Evolutionary conservation across 2,113 vertebrate genomes (phyloP).

Genomic region (Cichladusa arquata): DNA sequence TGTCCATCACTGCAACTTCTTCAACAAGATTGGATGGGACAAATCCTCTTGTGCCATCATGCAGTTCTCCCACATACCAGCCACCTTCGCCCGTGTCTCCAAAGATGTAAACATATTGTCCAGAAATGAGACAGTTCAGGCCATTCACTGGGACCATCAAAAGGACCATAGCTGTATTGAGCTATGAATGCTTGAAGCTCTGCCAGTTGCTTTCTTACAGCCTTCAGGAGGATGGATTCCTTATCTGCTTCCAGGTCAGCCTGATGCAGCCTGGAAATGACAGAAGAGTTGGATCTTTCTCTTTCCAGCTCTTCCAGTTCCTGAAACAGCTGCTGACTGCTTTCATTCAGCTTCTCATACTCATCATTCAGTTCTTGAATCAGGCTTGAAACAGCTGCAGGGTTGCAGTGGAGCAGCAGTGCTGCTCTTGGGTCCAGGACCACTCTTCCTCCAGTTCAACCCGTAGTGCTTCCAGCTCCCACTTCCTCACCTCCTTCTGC

Average conservation of each 20-base stretch:
- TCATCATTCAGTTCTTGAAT: not conserved
- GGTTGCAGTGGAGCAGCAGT: not conserved
- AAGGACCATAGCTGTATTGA: not conserved
- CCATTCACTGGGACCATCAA: not conserved
- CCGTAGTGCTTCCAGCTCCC: not conserved
- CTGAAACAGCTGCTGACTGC: not conserved
- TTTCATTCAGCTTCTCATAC: not conserved
- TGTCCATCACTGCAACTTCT: not conserved
- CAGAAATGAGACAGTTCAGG: not conserved
- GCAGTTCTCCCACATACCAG: not conserved
- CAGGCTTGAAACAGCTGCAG: not conserved
- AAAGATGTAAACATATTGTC: not conserved
- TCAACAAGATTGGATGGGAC: not conserved
- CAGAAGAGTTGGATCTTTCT: not conserved
- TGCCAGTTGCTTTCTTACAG: not conserved
- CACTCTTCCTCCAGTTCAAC: not conserved
- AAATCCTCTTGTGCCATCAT: not conserved
- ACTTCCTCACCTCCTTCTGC: not conserved
- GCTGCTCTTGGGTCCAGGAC: not conserved
- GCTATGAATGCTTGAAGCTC: not conserved
- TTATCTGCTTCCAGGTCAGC: not conserved
- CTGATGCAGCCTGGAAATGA: not conserved
- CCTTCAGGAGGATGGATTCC: not conserved
- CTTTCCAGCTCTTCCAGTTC: not conserved
- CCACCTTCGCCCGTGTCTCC: not conserved